Evolutionary conservation across 2,113 vertebrate genomes (phyloP).

Genomic region (Epinephelus lanceolatus): DNA sequence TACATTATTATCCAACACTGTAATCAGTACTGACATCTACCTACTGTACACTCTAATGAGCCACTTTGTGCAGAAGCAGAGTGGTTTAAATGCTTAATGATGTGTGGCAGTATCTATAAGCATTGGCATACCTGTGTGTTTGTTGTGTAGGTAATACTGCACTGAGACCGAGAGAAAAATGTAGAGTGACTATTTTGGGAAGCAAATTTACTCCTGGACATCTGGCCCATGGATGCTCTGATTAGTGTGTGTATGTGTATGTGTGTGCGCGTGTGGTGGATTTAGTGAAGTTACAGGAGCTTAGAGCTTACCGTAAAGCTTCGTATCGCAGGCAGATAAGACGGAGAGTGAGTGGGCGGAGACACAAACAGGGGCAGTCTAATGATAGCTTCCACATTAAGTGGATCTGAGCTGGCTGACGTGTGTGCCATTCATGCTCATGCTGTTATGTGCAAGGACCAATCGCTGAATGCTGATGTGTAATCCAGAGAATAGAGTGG

Average conservation of each 20-base stretch:
- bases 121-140: neutral
- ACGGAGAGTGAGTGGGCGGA: slow-evolving; percentile 51
- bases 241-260: slow-evolving; percentile 30
- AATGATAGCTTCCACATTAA: slow-evolving; percentile 54
- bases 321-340: slow-evolving; percentile 85
- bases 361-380: slow-evolving; percentile 45
- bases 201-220: slow-evolving; percentile 51
- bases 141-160: neutral
- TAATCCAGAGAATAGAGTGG: slow-evolving; percentile 40
- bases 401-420: slow-evolving; percentile 41
- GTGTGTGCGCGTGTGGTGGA: slow-evolving; percentile 24
- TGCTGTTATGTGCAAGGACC: slow-evolving; percentile 2
- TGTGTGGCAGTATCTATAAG: neutral
- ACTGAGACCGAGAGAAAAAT: neutral
- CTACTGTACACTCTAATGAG: neutral
- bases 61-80: neutral
- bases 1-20: neutral
- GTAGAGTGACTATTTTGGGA: slow-evolving; percentile 32
- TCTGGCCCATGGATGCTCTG: slow-evolving; percentile 38
- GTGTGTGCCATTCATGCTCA: slow-evolving; percentile 30
- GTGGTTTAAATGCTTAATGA: neutral
- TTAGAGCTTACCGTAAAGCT: slow-evolving; percentile 75
- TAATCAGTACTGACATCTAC: neutral
- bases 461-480: neutral
- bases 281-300: slow-evolving; percentile 70